These are phyloP conservation scores for Drosophila neotestacea DNA, from an alignment of 2,888 invertebrate species.

Conservation along the genomic window DNA sequence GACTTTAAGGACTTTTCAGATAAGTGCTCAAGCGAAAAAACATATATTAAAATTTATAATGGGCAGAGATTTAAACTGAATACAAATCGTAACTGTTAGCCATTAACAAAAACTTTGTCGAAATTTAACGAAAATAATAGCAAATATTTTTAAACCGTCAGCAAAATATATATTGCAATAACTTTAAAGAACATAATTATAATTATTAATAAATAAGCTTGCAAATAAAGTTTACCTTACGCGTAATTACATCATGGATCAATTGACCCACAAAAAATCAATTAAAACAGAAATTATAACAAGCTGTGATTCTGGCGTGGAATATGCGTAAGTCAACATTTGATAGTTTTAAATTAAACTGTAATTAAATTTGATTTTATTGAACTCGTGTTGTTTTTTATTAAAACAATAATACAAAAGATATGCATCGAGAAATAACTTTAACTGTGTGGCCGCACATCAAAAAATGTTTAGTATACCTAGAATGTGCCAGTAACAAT, in stretches of 20 bases:
- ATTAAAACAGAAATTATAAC: conserved; percentile 6
- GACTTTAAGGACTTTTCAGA: not conserved
- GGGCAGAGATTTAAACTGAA: too few relatives aligned
- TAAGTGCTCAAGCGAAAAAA: not conserved
- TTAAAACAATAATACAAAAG: not conserved
- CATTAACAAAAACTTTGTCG: too few relatives aligned
- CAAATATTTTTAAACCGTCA: not conserved
- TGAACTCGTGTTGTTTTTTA: conserved; percentile 20
- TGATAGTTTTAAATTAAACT: conserved; percentile 56
- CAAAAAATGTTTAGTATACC: too few relatives aligned
- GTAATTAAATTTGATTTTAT: conserved; percentile 47
- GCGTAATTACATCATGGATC: not conserved
- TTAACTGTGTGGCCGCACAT: too few relatives aligned
- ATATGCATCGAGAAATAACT: too few relatives aligned
- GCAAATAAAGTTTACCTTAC: not conserved
- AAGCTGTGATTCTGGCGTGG: not conserved
- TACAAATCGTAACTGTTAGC: too few relatives aligned
- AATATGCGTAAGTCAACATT: conserved; percentile 24
- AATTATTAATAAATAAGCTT: not conserved
- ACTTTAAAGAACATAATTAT: not conserved
- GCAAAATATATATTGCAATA: too few relatives aligned
- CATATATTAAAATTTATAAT: too few relatives aligned
- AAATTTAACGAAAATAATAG: not conserved
- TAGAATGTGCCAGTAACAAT: too few relatives aligned
- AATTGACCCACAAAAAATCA: conserved; percentile 2